Conservation (phyloP, 1,140 invertebrate genomes). For the Drosophila bifasciata region DNA sequence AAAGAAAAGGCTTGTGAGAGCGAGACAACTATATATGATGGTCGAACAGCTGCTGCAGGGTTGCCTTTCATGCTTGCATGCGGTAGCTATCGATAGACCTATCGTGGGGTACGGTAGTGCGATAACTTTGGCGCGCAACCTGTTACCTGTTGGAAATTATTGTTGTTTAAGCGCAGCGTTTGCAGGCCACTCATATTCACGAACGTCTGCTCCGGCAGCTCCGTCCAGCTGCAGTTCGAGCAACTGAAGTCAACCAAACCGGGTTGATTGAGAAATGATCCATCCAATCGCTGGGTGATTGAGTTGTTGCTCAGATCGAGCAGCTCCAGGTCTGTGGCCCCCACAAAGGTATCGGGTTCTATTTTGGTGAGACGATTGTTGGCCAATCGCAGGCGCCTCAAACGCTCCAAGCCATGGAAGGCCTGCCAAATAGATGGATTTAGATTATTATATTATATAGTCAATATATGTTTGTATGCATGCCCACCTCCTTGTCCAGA, state of each 20-base stretch:
- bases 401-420: conserved; percentile 56
- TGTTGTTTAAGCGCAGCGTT: conserved; percentile 84
- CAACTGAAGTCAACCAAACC: conserved; percentile 68
- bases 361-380: conserved; percentile 85
- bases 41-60: conserved; percentile 19
- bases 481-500: conserved; percentile 70
- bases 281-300: conserved; percentile 82
- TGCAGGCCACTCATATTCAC: conserved; percentile 84
- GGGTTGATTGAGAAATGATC: conserved; percentile 76
- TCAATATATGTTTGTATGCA: not conserved
- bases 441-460: not conserved
- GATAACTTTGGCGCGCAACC: conserved; percentile 36
- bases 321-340: conserved; percentile 83
- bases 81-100: conserved; percentile 41
- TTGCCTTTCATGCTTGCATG: conserved; percentile 14
- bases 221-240: conserved; percentile 74
- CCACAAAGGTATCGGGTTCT: conserved; percentile 84
- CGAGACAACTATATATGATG: conserved; percentile 48
- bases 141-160: conserved; percentile 77
- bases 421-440: conserved; percentile 37
- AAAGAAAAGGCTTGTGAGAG: conserved; percentile 37
- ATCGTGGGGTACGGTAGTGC: conserved; percentile 25
- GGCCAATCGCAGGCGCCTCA: conserved; percentile 83
- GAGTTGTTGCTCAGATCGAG: conserved; percentile 85
- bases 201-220: conserved; percentile 80